Evolutionary conservation across 2,113 vertebrate species (phyloP).

Genomic region (Pachyramphus minor): DNA sequence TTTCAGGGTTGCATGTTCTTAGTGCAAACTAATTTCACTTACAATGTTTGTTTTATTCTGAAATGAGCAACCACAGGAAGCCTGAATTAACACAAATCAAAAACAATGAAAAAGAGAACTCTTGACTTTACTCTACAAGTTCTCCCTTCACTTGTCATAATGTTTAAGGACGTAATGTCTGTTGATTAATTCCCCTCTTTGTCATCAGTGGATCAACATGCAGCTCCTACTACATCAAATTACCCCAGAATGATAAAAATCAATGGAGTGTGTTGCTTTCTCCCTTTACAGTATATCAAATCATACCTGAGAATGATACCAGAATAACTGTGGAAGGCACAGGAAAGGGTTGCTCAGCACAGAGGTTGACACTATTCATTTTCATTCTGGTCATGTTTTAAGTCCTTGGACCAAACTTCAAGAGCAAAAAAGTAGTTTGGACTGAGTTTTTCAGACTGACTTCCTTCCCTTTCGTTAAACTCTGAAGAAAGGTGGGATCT

Average conservation of each 20-base stretch:
- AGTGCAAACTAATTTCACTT: neutral
- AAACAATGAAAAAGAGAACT: neutral
- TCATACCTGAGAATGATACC: neutral
- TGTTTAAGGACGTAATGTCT: constrained; percentile 29
- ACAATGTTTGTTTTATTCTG: neutral
- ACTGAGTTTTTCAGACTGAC: neutral
- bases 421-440: neutral
- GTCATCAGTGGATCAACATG: constrained; percentile 44
- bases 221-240: constrained; percentile 35
- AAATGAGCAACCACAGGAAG: neutral
- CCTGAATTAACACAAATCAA: neutral
- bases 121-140: neutral
- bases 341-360: neutral
- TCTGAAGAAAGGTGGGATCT: neutral
- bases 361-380: neutral
- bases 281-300: neutral
- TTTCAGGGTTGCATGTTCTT: neutral
- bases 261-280: constrained; percentile 43
- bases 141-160: constrained; percentile 15
- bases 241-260: constrained; percentile 66
- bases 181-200: constrained; percentile 41
- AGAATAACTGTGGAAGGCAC: neutral
- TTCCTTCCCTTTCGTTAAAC: neutral
- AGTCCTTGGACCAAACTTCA: neutral
- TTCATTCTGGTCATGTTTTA: neutral